phyloP scores from a whole-genome alignment of 2,797 vertebrate genomes.

The Cuculus canorus region DNA sequence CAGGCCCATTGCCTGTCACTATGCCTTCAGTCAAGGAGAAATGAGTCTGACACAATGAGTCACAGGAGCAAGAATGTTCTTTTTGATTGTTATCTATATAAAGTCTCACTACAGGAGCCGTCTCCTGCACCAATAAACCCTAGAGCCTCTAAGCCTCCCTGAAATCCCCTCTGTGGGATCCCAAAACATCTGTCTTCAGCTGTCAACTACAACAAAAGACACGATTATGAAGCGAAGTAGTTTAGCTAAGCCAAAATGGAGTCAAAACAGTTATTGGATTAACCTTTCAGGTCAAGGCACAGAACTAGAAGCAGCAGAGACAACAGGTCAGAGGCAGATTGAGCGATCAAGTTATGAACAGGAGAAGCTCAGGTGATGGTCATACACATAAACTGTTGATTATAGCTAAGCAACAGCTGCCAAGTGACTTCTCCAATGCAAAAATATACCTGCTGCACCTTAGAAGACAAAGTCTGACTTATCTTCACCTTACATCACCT shows the following conservation, averaged over 20 bases:
- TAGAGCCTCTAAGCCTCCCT: background rate
- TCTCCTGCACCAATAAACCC: background rate
- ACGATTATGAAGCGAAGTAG: background rate
- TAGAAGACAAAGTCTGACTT: background rate
- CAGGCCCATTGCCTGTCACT: background rate
- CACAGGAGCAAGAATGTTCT: background rate
- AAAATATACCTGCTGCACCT: no score
- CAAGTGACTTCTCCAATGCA: background rate
- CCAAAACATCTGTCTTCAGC: background rate
- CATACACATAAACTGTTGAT: background rate
- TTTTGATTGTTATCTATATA: background rate
- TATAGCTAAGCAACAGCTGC: background rate
- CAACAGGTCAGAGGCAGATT: background rate
- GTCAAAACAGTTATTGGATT: background rate
- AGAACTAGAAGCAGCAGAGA: background rate
- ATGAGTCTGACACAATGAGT: background rate
- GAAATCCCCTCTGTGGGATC: background rate
- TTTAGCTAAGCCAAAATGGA: background rate
- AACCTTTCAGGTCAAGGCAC: background rate
- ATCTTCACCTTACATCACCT: accelerated
- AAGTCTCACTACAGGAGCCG: background rate
- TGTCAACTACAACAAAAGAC: background rate
- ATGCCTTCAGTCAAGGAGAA: background rate
- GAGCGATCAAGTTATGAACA: background rate
- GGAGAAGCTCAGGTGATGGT: background rate